Evolutionary conservation across 2,113 vertebrate genomes (phyloP).

Genomic region (Ceuthmochares aereus): DNA sequence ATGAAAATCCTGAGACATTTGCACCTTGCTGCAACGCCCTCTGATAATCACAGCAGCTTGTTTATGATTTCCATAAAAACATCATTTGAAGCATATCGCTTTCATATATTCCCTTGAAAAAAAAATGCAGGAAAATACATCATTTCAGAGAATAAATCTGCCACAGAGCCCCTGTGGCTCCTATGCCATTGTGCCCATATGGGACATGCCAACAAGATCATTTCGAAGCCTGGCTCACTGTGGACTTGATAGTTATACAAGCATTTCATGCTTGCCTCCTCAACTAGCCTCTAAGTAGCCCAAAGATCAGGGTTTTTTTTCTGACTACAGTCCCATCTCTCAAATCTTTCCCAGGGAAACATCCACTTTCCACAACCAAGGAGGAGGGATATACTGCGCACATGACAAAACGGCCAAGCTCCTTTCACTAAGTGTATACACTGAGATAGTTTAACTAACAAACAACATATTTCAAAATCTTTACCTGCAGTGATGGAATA

Average conservation of each 20-base stretch:
- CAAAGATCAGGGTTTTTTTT: background rate
- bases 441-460: conserved; percentile 10
- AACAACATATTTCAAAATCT: conserved; percentile 25
- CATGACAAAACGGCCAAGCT: conserved; percentile 5
- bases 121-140: background rate
- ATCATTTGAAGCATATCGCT: background rate
- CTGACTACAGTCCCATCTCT: background rate
- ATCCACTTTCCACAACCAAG: background rate
- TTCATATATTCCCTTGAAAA: background rate
- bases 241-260: background rate
- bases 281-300: background rate
- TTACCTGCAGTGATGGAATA: conserved; percentile 28
- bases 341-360: background rate
- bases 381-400: background rate
- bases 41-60: background rate
- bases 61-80: background rate
- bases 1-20: background rate
- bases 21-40: background rate
- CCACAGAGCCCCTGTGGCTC: background rate
- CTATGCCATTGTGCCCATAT: background rate
- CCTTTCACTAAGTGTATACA: conserved; percentile 8
- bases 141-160: background rate
- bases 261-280: background rate
- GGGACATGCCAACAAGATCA: background rate
- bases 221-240: background rate